Conservation (phyloP, 2,113 vertebrate species). For the Turnix velox region DNA sequence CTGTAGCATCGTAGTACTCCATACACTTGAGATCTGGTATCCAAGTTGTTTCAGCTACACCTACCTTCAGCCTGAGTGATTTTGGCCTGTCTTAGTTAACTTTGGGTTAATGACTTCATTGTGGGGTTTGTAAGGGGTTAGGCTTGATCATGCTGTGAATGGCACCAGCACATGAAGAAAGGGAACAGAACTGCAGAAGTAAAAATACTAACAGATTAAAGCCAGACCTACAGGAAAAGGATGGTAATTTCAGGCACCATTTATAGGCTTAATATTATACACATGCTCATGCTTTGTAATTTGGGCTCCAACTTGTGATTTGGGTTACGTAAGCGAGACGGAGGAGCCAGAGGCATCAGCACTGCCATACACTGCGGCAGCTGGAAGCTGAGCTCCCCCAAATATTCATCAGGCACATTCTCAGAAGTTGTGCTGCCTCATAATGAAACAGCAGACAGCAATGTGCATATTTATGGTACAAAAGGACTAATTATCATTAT, state of each 20-base stretch:
- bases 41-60: background rate
- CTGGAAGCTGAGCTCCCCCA: background rate
- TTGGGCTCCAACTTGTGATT: slow-evolving; percentile 19
- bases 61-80: background rate
- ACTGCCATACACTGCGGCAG: background rate
- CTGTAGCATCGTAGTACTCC: background rate
- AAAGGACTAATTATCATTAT: background rate
- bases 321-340: background rate
- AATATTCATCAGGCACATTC: background rate
- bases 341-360: background rate
- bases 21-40: fast-evolving
- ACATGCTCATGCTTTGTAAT: background rate
- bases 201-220: background rate
- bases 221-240: background rate
- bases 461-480: background rate
- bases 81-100: background rate
- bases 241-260: background rate
- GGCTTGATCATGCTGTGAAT: fast-evolving
- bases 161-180: fast-evolving
- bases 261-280: background rate
- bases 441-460: background rate
- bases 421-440: background rate
- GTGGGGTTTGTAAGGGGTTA: background rate
- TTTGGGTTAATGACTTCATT: background rate
- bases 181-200: background rate